Conservation (phyloP, 1,140 invertebrate species). For the Drosophila seguyi region DNA sequence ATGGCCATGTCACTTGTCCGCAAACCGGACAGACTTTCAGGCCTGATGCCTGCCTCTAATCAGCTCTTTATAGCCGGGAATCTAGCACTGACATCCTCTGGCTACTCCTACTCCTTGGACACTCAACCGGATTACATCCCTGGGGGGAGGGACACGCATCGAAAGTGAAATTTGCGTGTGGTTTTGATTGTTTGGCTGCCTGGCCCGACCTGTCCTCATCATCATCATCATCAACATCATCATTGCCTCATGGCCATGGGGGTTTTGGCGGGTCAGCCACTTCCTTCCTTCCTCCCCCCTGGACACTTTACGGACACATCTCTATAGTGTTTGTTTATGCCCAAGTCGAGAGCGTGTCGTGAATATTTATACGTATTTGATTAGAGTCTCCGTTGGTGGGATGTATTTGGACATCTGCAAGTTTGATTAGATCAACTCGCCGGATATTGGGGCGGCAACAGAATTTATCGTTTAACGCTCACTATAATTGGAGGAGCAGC, state of each 20-base stretch:
- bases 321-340: constrained; percentile 40
- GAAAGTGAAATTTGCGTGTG: constrained; percentile 50
- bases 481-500: constrained; percentile 42
- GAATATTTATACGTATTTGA: constrained; percentile 76
- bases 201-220: neutral
- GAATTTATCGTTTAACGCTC: constrained; percentile 45
- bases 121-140: neutral
- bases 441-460: constrained; percentile 9
- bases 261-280: constrained; percentile 16
- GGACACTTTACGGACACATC: constrained; percentile 13
- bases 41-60: constrained; percentile 20
- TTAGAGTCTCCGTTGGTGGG: constrained; percentile 36
- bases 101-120: neutral
- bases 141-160: neutral
- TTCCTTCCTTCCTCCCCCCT: neutral
- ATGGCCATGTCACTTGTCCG: constrained; percentile 32
- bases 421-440: constrained; percentile 55
- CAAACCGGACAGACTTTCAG: neutral
- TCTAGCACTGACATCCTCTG: neutral
- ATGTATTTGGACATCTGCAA: constrained; percentile 28
- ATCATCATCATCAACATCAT: constrained; percentile 4
- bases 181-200: constrained; percentile 33
- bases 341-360: constrained; percentile 51
- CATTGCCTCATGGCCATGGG: neutral
- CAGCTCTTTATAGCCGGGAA: constrained; percentile 44